phyloP scores from a whole-genome alignment of 2,113 vertebrate species.

The Colius striatus region DNA sequence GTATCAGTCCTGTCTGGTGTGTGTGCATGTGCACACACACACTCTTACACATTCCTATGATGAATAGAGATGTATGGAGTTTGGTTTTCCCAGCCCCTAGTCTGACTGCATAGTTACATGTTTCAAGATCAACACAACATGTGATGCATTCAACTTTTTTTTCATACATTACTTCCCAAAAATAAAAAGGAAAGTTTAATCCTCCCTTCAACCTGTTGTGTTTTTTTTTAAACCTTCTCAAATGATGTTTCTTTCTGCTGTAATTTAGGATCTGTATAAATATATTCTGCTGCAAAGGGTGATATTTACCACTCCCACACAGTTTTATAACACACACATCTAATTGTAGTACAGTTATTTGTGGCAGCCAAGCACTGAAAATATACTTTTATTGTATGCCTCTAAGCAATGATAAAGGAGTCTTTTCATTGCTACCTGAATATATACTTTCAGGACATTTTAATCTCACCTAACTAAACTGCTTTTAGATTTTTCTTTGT shows the following conservation, averaged over 20 bases:
- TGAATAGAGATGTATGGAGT: not conserved
- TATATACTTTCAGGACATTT: conserved; percentile 20
- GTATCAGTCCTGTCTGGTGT: not conserved
- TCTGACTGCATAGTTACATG: not conserved
- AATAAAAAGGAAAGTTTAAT: conserved; percentile 40
- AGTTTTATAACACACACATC: conserved; percentile 67
- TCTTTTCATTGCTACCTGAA: conserved; percentile 46
- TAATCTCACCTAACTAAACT: conserved; percentile 19
- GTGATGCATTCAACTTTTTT: not conserved
- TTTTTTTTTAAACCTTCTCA: not conserved
- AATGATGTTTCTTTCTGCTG: conserved; percentile 54
- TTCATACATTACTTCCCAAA: not conserved
- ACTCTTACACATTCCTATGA: not conserved
- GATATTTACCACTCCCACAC: conserved; percentile 70
- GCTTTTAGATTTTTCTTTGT: conserved; percentile 31
- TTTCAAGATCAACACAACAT: not conserved
- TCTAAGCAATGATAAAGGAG: not conserved
- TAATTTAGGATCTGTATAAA: conserved; percentile 73
- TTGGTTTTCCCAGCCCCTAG: not conserved
- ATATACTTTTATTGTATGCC: conserved; percentile 56
- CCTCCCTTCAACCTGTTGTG: not conserved
- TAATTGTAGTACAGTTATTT: conserved; percentile 73
- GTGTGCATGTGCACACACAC: not conserved
- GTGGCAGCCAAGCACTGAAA: conserved; percentile 60
- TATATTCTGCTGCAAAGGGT: conserved; percentile 65